These are phyloP conservation scores for Peromyscus nudipes DNA, from an alignment of 2,797 vertebrate genomes.

Conservation along the genomic window DNA sequence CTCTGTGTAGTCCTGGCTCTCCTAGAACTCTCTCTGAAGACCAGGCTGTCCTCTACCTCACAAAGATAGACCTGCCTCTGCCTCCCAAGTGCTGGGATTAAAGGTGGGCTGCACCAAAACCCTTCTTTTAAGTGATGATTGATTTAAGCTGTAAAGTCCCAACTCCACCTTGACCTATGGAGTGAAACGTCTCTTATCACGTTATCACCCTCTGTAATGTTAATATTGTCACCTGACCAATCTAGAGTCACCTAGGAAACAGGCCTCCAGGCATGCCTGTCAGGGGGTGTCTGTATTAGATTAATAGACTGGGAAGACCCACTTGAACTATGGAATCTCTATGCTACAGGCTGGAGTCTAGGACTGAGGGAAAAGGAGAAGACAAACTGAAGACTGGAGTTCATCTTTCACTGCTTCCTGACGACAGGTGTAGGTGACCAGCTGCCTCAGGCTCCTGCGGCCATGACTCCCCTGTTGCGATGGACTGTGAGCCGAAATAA, in stretches of 20 bases:
- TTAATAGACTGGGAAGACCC: neutral
- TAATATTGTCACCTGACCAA: neutral
- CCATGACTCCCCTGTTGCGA: neutral
- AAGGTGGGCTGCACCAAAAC: neutral
- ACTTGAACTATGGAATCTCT: neutral
- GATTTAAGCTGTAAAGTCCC: constrained; percentile 34
- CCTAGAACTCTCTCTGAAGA: neutral
- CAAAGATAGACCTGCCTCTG: neutral
- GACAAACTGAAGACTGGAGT: neutral
- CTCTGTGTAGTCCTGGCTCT: neutral
- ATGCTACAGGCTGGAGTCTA: neutral
- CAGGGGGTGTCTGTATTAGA: neutral
- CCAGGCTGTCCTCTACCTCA: neutral
- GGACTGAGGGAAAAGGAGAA: neutral
- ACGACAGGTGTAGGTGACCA: neutral
- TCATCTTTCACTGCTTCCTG: neutral
- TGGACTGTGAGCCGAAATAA: neutral
- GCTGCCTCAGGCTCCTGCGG: neutral
- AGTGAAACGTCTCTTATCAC: constrained; percentile 22
- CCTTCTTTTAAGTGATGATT: neutral
- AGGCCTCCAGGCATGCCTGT: neutral
- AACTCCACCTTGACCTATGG: constrained; percentile 6
- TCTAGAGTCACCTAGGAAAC: neutral
- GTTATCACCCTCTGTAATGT: neutral
- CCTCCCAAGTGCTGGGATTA: neutral